phyloP scores from a whole-genome alignment of 1,140 invertebrate genomes.

The Rhagoletis pomonella region DNA sequence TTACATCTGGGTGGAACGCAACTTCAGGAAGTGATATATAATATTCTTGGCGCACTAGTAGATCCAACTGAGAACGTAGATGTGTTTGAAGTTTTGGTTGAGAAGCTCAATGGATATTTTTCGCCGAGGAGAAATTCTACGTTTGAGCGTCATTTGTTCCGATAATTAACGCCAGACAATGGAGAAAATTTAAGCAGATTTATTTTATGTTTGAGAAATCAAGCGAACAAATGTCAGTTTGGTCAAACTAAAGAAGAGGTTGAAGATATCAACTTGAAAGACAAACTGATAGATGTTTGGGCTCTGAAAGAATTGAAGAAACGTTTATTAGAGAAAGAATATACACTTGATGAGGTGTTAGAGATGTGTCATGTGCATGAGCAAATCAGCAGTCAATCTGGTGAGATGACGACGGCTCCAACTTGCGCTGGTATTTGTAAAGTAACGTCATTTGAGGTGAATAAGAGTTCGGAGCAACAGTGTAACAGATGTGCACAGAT shows the following conservation, averaged over 20 bases:
- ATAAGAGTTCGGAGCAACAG: background rate
- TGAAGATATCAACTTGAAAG: conserved; percentile 58
- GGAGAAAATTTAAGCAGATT: too few relatives aligned
- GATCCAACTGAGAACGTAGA: background rate
- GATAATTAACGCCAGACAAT: too few relatives aligned
- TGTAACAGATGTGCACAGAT: too few relatives aligned
- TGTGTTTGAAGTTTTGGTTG: background rate
- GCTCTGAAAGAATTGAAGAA: conserved; percentile 58
- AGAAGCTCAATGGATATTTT: background rate
- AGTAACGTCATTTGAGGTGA: background rate
- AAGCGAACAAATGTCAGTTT: conserved; percentile 59
- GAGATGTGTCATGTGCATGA: too few relatives aligned
- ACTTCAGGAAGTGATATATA: too few relatives aligned
- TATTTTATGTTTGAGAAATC: conserved; percentile 56
- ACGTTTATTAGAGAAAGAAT: conserved; percentile 60
- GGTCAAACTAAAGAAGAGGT: conserved; percentile 31
- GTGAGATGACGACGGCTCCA: conserved; percentile 12
- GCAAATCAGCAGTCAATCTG: conserved; percentile 54
- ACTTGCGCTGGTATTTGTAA: conserved; percentile 8
- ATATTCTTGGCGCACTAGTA: conserved; percentile 13
- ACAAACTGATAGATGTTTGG: conserved; percentile 61
- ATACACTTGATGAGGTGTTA: conserved; percentile 51
- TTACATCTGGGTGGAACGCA: too few relatives aligned
- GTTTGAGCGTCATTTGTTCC: too few relatives aligned
- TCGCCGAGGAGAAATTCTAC: too few relatives aligned